Conservation (phyloP, 1,140 invertebrate genomes). For the Drosophila mayri region DNA sequence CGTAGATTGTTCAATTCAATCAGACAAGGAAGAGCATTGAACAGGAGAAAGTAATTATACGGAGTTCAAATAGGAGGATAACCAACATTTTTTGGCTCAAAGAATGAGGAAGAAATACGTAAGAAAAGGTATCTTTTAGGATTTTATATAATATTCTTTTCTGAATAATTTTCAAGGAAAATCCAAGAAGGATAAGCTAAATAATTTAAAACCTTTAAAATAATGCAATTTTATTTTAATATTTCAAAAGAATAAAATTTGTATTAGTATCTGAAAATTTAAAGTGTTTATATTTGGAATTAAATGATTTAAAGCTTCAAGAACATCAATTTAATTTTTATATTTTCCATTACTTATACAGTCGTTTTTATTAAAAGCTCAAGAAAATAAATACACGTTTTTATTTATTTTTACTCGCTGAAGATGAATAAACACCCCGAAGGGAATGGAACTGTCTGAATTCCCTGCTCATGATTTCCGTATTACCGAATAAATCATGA, state of each 20-base stretch:
- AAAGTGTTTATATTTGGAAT: no score
- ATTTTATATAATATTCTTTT: not conserved
- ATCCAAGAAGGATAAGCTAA: not conserved
- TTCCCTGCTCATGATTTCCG: not conserved
- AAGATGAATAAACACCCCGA: not conserved
- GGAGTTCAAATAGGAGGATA: not conserved
- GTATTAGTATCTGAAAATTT: not conserved
- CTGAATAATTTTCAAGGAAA: not conserved
- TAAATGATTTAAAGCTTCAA: not conserved
- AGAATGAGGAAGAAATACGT: no score
- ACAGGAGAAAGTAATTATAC: slow-evolving; percentile 12
- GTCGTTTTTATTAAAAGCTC: not conserved
- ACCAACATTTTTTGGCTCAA: not conserved
- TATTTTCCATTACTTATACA: not conserved
- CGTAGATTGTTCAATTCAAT: slow-evolving; percentile 52
- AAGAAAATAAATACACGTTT: not conserved
- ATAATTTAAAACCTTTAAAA: not conserved
- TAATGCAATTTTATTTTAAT: not conserved
- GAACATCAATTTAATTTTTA: not conserved
- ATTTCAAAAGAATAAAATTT: no score
- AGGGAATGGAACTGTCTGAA: not conserved
- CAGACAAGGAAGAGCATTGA: slow-evolving; percentile 8
- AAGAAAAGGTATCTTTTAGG: not conserved
- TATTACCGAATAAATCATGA: slow-evolving; percentile 39
- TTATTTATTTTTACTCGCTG: not conserved